These are phyloP conservation scores for Anolis sagrei DNA, from an alignment of 2,113 vertebrate genomes.

Conservation along the genomic window DNA sequence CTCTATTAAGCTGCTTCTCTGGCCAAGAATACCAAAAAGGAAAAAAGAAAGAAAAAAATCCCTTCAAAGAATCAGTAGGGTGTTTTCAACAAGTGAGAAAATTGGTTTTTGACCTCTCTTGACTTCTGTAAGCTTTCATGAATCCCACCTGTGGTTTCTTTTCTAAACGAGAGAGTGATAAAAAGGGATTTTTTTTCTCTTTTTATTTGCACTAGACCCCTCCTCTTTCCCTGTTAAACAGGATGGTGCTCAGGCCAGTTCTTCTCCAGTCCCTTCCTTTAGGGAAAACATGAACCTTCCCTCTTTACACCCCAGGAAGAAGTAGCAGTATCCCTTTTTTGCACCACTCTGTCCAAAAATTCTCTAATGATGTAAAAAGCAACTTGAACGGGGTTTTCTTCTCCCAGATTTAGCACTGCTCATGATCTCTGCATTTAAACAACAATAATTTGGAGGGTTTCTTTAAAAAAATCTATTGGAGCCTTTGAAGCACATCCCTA, in stretches of 20 bases:
- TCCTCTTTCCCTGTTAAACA: slow-evolving; percentile 41
- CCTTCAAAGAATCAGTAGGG: slow-evolving; percentile 67
- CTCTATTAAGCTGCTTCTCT: slow-evolving; percentile 57
- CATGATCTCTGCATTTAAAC: background rate
- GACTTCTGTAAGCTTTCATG: slow-evolving; percentile 64
- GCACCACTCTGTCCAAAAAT: slow-evolving; percentile 16
- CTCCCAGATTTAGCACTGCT: background rate
- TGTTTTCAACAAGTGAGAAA: slow-evolving; percentile 69
- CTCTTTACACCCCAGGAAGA: background rate
- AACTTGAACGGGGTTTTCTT: background rate
- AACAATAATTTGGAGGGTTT: slow-evolving; percentile 2
- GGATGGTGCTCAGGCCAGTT: slow-evolving; percentile 26
- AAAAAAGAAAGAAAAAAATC: background rate
- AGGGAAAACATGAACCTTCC: slow-evolving; percentile 8
- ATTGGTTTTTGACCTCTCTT: slow-evolving; percentile 70
- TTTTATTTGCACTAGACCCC: slow-evolving; percentile 60
- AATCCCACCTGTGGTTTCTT: slow-evolving; percentile 68
- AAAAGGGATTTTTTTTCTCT: slow-evolving; percentile 63
- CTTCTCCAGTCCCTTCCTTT: slow-evolving; percentile 27
- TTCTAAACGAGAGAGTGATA: slow-evolving; percentile 65
- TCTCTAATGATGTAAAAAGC: background rate
- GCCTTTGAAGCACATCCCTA: background rate
- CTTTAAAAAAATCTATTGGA: background rate
- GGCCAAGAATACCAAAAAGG: slow-evolving; percentile 33
- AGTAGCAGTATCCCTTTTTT: background rate